Evolutionary conservation across 2,113 vertebrate genomes (phyloP).

Genomic region (Planiliza haematocheilus): DNA sequence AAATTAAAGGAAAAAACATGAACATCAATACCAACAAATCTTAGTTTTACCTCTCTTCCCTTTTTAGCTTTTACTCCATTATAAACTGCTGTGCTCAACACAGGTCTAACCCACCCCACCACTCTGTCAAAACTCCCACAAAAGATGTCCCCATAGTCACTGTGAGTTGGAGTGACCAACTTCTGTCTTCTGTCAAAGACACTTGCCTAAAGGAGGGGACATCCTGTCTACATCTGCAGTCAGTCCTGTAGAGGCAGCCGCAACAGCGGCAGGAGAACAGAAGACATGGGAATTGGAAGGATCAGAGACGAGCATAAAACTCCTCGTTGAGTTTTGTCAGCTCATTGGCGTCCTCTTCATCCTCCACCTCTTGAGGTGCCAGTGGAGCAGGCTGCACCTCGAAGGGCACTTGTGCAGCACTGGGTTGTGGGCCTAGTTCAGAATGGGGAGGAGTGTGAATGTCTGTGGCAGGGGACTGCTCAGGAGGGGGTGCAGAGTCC

Average conservation of each 20-base stretch:
- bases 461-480: constrained; percentile 43
- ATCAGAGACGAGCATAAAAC: constrained; percentile 88
- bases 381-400: constrained; percentile 64
- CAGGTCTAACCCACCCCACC: constrained; percentile 57
- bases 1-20: constrained; percentile 70
- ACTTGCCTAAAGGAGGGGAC: constrained; percentile 27
- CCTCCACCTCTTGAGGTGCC: constrained; percentile 73
- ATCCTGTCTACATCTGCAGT: constrained; percentile 27
- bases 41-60: constrained; percentile 24
- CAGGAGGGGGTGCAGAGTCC: constrained; percentile 77
- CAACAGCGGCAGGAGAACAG: constrained; percentile 15
- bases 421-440: constrained; percentile 40
- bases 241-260: constrained; percentile 43
- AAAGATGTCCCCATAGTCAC: constrained; percentile 13
- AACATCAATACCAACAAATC: constrained; percentile 49
- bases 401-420: constrained; percentile 49
- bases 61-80: constrained; percentile 35
- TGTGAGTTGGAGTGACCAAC: constrained; percentile 15
- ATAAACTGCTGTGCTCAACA: constrained; percentile 76
- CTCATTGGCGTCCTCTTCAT: constrained; percentile 84
- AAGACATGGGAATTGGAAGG: constrained; percentile 36
- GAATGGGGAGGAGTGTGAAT: constrained; percentile 55
- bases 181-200: constrained; percentile 27
- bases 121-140: constrained; percentile 32
- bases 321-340: constrained; percentile 91